Evolutionary conservation across 1,140 invertebrate species (phyloP).

Genomic region (Hyphantria cunea): DNA sequence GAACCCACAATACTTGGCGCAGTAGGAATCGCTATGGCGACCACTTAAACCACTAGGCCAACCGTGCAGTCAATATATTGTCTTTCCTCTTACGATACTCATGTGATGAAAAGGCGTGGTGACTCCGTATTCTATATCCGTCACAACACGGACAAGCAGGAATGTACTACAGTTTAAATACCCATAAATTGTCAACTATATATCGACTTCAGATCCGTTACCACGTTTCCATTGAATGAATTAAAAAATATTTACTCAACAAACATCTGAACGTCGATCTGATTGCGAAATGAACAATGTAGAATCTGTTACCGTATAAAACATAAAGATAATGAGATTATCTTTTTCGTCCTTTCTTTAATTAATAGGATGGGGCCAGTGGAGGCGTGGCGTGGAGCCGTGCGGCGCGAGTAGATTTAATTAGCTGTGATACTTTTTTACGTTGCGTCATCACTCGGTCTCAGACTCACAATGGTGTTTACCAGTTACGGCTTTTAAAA

Average conservation of each 20-base stretch:
- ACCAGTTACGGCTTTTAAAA: constrained; percentile 3
- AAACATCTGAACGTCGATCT: not conserved
- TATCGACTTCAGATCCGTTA: no score
- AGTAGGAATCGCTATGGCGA: no score
- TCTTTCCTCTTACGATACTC: no score
- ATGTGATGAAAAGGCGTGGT: no score
- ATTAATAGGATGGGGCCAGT: constrained; percentile 60
- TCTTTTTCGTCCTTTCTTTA: constrained; percentile 55
- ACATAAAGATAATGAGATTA: constrained; percentile 23
- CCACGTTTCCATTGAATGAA: no score
- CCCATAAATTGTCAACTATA: no score
- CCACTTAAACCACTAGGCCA: no score
- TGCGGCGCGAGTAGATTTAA: constrained; percentile 72
- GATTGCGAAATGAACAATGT: constrained; percentile 11
- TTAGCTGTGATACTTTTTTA: constrained; percentile 68
- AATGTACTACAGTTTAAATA: no score
- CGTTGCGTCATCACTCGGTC: constrained; percentile 51
- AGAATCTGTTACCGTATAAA: not conserved
- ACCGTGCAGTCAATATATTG: no score
- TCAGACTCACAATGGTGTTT: not conserved
- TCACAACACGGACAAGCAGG: no score
- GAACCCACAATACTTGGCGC: no score
- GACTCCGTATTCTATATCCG: no score
- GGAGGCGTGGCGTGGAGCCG: constrained; percentile 72
- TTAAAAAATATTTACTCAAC: not conserved